Percentiles rank a stretch among this genome's conserved stretches.
Conservation (phyloP, 2,113 vertebrate species). For the Lampris incognitus region DNA sequence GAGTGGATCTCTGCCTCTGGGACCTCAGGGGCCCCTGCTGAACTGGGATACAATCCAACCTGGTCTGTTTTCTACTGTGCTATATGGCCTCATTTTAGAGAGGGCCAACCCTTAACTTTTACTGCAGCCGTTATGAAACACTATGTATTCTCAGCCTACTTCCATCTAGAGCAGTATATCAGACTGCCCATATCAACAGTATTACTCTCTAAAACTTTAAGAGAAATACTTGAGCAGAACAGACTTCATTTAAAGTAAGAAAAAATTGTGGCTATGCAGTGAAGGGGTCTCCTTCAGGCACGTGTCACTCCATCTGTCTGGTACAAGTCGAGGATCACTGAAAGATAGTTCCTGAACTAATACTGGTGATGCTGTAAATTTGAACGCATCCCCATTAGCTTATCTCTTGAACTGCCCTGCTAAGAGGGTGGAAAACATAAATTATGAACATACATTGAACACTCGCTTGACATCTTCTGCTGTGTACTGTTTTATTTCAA, state of each 20-base stretch:
- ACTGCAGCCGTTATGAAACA: constrained; percentile 27
- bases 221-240: constrained; percentile 24
- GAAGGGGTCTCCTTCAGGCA: constrained; percentile 4
- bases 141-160: not conserved
- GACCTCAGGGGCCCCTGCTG: constrained; percentile 15
- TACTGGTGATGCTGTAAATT: constrained; percentile 50
- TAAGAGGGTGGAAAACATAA: not conserved
- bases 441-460: not conserved
- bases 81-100: constrained; percentile 47
- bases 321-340: constrained; percentile 34
- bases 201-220: not conserved
- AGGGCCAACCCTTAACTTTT: constrained; percentile 40
- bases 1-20: constrained; percentile 22
- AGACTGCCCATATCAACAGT: not conserved
- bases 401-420: not conserved
- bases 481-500: constrained; percentile 1
- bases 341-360: constrained; percentile 30
- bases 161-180: not conserved
- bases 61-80: constrained; percentile 28
- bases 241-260: constrained; percentile 34
- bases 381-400: constrained; percentile 9
- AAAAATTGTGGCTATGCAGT: constrained; percentile 1
- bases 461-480: not conserved
- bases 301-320: constrained; percentile 14
- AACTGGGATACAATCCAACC: constrained; percentile 14